A percentile compares a stretch with the other conserved stretches of the same genome.
phyloP scores from a whole-genome alignment of 2,113 vertebrate genomes.

The Etia nguti region DNA sequence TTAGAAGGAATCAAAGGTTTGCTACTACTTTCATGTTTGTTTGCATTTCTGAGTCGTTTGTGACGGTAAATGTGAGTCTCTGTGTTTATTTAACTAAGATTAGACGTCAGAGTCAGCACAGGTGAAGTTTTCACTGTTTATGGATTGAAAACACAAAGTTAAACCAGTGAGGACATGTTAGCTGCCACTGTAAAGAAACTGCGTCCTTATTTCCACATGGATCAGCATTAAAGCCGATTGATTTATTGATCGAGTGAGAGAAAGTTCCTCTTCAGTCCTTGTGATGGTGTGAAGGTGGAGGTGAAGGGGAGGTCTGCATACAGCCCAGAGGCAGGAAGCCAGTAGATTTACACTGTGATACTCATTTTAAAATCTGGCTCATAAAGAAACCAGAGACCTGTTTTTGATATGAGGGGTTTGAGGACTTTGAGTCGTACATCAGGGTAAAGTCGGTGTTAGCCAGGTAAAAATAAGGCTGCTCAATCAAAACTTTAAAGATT shows the following conservation, averaged over 20 bases:
- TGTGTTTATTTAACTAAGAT: neutral
- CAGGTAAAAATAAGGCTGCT: neutral
- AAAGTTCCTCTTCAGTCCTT: neutral
- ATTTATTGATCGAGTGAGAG: neutral
- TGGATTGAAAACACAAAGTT: neutral
- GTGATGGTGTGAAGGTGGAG: neutral
- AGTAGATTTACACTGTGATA: neutral
- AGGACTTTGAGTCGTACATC: neutral
- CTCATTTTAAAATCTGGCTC: too few relatives aligned
- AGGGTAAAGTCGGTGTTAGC: neutral
- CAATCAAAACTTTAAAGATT: neutral
- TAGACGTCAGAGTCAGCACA: neutral
- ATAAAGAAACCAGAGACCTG: too few relatives aligned
- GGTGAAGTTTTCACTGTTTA: neutral
- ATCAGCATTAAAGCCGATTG: neutral
- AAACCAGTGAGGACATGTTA: neutral
- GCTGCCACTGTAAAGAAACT: neutral
- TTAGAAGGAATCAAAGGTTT: neutral
- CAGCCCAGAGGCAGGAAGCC: neutral
- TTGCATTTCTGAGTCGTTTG: neutral
- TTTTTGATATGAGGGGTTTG: neutral
- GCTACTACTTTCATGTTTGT: neutral
- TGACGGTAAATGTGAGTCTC: neutral
- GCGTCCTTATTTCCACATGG: neutral
- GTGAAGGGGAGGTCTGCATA: neutral